Evolutionary conservation across 2,113 vertebrate genomes (phyloP).

Genomic region (Phalacrocorax brasilianus): DNA sequence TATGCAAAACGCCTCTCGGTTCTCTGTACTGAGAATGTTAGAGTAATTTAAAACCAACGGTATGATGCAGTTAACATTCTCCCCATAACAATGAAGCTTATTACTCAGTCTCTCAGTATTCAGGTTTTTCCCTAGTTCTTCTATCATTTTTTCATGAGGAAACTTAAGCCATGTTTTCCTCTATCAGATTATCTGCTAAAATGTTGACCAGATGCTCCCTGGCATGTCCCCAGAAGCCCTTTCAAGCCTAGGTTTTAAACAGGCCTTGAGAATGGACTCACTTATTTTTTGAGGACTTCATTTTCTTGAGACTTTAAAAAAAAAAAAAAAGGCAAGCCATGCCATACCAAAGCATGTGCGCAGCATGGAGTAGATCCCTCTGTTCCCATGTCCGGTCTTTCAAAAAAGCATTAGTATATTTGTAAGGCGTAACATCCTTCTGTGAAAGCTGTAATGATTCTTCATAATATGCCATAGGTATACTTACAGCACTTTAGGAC

Average conservation of each 20-base stretch:
- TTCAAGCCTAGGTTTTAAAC: background rate
- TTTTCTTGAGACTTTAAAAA: background rate
- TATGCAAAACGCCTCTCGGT: background rate
- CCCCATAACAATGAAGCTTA: background rate
- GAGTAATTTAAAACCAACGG: background rate
- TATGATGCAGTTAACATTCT: background rate
- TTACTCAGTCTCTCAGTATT: background rate
- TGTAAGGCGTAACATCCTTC: background rate
- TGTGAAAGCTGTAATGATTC: background rate
- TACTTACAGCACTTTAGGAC: background rate
- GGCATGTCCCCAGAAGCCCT: background rate
- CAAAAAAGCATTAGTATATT: background rate
- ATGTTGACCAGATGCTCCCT: background rate
- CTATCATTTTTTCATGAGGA: background rate
- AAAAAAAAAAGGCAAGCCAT: fast-evolving
- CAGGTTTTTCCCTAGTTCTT: background rate
- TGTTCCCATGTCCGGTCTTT: background rate
- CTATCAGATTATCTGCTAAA: background rate
- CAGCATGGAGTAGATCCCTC: background rate
- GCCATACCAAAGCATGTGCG: background rate
- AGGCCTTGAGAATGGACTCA: background rate
- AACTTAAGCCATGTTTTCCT: background rate
- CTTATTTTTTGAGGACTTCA: background rate
- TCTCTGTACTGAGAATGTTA: background rate
- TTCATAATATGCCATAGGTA: background rate